A percentile compares a stretch with the other conserved stretches of the same genome.
phyloP scores from a whole-genome alignment of 2,888 invertebrate genomes.

The Pasiphila rectangulata region DNA sequence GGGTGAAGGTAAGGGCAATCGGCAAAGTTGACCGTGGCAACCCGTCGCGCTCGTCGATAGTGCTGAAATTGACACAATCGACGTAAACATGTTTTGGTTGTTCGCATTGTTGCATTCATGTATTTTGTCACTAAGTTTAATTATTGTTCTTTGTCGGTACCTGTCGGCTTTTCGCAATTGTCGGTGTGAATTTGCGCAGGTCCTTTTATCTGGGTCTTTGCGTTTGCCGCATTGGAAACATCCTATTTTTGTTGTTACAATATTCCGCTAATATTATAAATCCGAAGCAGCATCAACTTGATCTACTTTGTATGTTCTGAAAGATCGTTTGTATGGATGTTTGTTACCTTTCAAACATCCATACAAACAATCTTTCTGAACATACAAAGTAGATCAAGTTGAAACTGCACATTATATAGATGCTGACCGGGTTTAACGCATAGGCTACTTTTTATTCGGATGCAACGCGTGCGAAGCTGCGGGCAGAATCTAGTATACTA shows the following conservation, averaged over 20 bases:
- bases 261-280: neutral
- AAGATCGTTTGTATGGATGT: no score
- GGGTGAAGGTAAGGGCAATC: constrained; percentile 42
- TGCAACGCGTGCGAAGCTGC: no score
- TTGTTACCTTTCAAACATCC: no score
- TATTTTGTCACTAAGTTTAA: constrained; percentile 59
- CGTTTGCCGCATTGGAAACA: neutral
- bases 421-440: no score
- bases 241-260: neutral
- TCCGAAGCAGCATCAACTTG: no score
- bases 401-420: no score
- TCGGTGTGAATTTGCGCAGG: constrained; percentile 8
- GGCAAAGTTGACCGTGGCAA: constrained; percentile 59
- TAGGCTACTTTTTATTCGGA: no score
- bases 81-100: constrained; percentile 68
- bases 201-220: constrained; percentile 4
- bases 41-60: constrained; percentile 63
- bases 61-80: constrained; percentile 73
- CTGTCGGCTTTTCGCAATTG: constrained; percentile 38
- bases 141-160: constrained; percentile 57
- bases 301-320: no score
- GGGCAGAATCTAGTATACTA: no score
- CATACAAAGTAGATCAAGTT: no score
- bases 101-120: constrained; percentile 57
- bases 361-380: no score